Evolutionary conservation across 2,797 vertebrate species (phyloP), one percentile per base, ranked within the genome.

Genomic region (Lepus townsendii): DNA sequence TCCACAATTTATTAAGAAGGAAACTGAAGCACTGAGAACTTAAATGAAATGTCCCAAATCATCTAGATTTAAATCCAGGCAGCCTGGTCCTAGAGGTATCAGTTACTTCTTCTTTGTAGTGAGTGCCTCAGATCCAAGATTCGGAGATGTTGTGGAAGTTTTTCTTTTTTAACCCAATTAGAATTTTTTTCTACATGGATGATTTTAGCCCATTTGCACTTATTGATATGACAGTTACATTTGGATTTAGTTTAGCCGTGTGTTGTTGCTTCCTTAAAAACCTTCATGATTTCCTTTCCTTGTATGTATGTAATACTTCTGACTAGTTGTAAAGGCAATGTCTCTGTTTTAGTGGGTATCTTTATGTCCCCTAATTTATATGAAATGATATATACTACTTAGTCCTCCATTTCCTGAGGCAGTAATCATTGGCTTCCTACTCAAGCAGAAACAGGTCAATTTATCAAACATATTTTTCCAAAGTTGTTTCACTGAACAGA

Each of bases 381-480:
- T 26, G 16, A 38, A 38, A 71, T 68, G 27, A 71, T 8, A 17
- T 65, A 32, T 63, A 75, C 27, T 71, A 78, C 75, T 85, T 42
- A 88, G 60, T 65, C n/a, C 65, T 91, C 38, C 32, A 57, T 90
- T 66, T 83, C 69, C 78, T 87, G 52, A 42, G n/a, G 14, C 14
- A 60, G 11, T 71, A 24, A 87, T 78, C 90, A 90, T 19, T 79
- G n/a, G 30, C 50, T 85, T 82, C 12, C 24, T 91, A 38, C 17
- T 93, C 57, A 78, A 83, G 42, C 32, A 93, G 54, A 95, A 66
- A 52, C 50, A 83, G 60, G 11, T 13, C 32, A 86, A 57, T 83
- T 89, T 30, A 90, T 19, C 68, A 69, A 83, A 88, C n/a, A n/a
- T 62, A 32, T 86, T 93, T 86, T 24, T 35, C 71, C 35, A 42